These are phyloP conservation scores for Nanorana parkeri DNA, from an alignment of 2,113 vertebrate species.

Conservation along the genomic window DNA sequence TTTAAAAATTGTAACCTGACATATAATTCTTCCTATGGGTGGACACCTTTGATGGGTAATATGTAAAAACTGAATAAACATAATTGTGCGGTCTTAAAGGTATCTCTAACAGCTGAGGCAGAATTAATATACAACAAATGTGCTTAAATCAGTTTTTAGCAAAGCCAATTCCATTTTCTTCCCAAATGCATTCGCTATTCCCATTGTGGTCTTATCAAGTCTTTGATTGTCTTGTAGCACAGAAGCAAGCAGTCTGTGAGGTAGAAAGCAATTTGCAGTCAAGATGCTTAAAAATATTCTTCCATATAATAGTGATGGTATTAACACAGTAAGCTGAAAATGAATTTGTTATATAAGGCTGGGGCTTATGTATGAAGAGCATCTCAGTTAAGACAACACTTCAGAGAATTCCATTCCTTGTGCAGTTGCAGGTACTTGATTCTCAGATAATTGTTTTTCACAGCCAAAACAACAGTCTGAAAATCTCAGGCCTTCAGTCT, in stretches of 20 bases:
- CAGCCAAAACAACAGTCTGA: conserved; percentile 53
- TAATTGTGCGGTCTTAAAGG: conserved; percentile 19
- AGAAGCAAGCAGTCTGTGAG: conserved; percentile 36
- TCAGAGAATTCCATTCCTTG: conserved; percentile 48
- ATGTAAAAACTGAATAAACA: conserved; percentile 12
- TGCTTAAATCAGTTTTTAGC: conserved; percentile 9
- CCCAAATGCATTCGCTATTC: conserved; percentile 34
- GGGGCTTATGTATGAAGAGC: conserved; percentile 51
- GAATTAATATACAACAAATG: conserved; percentile 40
- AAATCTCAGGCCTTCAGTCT: conserved; percentile 4
- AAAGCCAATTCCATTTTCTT: conserved; percentile 8
- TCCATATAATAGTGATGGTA: conserved; percentile 31
- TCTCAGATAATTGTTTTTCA: conserved; percentile 55
- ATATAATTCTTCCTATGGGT: too few species aligned
- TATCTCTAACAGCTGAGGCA: conserved; percentile 12
- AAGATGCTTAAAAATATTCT: conserved; percentile 49
- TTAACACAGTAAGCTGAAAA: conserved; percentile 51
- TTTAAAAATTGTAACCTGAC: too few species aligned
- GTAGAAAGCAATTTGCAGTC: conserved; percentile 50
- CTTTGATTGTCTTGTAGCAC: conserved; percentile 31
- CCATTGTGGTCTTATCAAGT: conserved; percentile 39
- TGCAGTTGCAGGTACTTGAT: conserved; percentile 47
- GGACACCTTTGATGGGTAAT: too few species aligned
- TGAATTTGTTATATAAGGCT: conserved; percentile 47
- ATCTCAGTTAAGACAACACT: conserved; percentile 54